A percentile compares a stretch with the other conserved stretches of the same genome.
phyloP scores from a whole-genome alignment of 2,888 invertebrate genomes.

The Platypus cylindrus region DNA sequence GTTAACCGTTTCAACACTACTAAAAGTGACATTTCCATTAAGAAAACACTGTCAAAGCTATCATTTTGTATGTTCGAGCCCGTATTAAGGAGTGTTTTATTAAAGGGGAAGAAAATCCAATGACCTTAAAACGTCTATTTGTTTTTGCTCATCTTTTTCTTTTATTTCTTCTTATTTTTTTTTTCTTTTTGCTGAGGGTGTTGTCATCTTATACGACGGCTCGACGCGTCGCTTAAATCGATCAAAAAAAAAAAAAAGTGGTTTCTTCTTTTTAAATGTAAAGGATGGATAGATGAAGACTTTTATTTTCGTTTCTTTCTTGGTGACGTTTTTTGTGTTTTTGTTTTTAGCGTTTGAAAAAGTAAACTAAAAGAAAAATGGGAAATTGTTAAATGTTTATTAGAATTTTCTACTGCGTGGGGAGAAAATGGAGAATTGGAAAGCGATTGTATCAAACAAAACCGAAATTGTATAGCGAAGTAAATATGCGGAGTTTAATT shows the following conservation, averaged over 20 bases:
- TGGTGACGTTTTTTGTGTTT: too few species aligned
- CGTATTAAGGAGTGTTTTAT: constrained; percentile 12
- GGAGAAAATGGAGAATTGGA: too few species aligned
- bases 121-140: constrained; percentile 14
- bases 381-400: too few species aligned
- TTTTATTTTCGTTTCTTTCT: constrained; percentile 1
- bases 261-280: constrained; percentile 14
- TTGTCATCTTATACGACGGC: constrained; percentile 13
- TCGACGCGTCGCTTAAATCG: constrained; percentile 10
- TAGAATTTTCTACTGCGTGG: too few species aligned
- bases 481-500: too few species aligned
- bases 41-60: constrained; percentile 12
- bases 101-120: constrained; percentile 9
- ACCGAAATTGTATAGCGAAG: too few species aligned
- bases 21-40: constrained; percentile 14
- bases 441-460: too few species aligned
- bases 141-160: constrained; percentile 12
- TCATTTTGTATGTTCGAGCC: constrained; percentile 11
- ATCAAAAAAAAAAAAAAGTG: constrained; percentile 14
- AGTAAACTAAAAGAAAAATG: too few species aligned
- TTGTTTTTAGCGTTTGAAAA: too few species aligned
- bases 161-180: neutral
- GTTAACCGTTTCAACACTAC: constrained; percentile 5
- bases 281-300: constrained; percentile 4
- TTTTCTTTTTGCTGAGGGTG: constrained; percentile 4